These are phyloP conservation scores for Cerastis leucographa DNA, from an alignment of 2,888 invertebrate genomes.

Conservation along the genomic window DNA sequence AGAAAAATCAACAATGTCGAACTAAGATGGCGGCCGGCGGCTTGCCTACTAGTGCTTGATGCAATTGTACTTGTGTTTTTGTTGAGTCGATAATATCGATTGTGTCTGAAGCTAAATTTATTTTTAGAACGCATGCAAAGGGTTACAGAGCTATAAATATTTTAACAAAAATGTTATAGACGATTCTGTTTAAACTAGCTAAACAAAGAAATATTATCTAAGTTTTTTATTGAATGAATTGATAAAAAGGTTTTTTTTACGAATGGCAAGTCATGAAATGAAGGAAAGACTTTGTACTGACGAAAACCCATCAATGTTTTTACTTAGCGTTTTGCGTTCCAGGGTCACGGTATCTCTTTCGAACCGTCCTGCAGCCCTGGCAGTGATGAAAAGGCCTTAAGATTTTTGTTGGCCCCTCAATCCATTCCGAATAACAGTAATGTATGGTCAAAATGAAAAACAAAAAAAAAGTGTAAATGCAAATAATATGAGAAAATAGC, in stretches of 20 bases:
- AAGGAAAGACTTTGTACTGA: too few species aligned
- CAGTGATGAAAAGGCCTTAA: neutral
- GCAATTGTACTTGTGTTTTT: constrained; percentile 44
- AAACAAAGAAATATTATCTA: neutral
- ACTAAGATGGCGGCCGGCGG: constrained; percentile 79
- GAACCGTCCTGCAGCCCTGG: too few species aligned
- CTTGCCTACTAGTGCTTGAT: constrained; percentile 66
- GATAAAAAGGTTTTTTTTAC: neutral
- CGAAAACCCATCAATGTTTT: too few species aligned
- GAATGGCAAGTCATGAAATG: too few species aligned
- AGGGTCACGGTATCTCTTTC: too few species aligned
- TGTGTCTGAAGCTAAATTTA: constrained; percentile 22
- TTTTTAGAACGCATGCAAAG: constrained; percentile 35
- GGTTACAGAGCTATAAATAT: constrained; percentile 1
- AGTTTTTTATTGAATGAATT: neutral
- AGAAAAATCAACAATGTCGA: constrained; percentile 78
- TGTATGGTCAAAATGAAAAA: neutral
- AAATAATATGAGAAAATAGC: neutral
- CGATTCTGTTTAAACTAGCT: neutral
- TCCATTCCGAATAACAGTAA: neutral
- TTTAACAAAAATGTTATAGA: neutral
- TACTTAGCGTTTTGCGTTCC: too few species aligned
- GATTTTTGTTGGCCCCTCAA: neutral
- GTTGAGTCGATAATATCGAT: constrained; percentile 65
- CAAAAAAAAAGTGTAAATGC: neutral